Conservation (phyloP, 2,797 vertebrate species). For the Pseudomugil tenellus region DNA sequence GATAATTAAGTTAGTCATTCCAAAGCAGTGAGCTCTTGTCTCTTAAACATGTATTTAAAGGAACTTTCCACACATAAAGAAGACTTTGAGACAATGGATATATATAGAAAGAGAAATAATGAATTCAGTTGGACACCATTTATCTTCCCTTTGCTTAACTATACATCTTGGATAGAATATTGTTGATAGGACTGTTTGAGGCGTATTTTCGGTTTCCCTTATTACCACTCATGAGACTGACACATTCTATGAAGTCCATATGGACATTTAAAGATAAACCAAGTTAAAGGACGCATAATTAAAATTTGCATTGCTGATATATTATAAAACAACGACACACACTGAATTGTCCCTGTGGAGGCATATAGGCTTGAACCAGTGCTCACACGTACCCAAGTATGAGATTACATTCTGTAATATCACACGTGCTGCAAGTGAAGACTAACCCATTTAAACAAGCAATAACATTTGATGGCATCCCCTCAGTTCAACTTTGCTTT, state of each 20-base stretch:
- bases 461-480: constrained; percentile 67
- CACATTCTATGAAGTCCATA: constrained; percentile 53
- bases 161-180: constrained; percentile 62
- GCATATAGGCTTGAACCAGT: constrained; percentile 28
- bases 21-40: constrained; percentile 71
- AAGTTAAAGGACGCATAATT: constrained; percentile 22
- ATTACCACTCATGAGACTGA: constrained; percentile 57
- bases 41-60: constrained; percentile 77
- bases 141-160: constrained; percentile 73
- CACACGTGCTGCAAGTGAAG: constrained; percentile 64
- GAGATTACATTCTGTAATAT: constrained; percentile 63
- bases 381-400: constrained; percentile 41
- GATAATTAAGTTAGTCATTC: constrained; percentile 84
- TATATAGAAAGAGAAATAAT: constrained; percentile 63
- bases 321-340: constrained; percentile 40
- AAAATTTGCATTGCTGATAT: constrained; percentile 42
- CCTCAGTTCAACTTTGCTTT: constrained; percentile 63
- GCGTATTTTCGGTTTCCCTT: constrained; percentile 51
- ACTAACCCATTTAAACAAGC: constrained; percentile 68
- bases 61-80: constrained; percentile 67
- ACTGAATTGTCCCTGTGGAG: constrained; percentile 47
- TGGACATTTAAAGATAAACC: constrained; percentile 35
- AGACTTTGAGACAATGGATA: constrained; percentile 70
- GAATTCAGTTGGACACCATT: constrained; percentile 70
- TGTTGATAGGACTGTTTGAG: constrained; percentile 59